Conservation (phyloP, 2,888 invertebrate genomes). For the Calameuta pallipes region DNA sequence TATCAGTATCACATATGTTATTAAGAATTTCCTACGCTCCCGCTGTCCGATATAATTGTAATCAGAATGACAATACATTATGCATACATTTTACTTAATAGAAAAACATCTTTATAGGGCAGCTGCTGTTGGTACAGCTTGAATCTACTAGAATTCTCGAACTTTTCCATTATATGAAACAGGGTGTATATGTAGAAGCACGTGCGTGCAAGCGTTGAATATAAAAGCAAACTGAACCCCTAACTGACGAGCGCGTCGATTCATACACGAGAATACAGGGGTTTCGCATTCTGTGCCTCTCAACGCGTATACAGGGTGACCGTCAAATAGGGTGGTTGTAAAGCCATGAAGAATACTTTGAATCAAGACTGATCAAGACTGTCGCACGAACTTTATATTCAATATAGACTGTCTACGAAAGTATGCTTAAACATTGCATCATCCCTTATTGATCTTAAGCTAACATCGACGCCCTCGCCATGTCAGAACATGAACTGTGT, state of each 20-base stretch:
- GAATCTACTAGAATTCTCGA: background rate
- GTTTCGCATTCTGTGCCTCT: background rate
- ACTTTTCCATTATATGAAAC: background rate
- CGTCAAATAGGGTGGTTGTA: background rate
- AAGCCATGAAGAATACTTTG: background rate
- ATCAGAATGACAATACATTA: background rate
- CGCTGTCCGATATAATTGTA: background rate
- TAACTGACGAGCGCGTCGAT: background rate
- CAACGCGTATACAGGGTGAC: background rate
- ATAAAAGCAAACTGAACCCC: background rate
- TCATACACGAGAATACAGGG: background rate
- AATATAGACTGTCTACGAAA: conserved; percentile 23
- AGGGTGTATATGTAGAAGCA: background rate
- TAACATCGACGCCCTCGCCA: conserved; percentile 14
- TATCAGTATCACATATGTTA: background rate
- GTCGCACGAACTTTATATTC: background rate
- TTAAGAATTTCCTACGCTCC: background rate
- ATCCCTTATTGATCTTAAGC: conserved; percentile 40
- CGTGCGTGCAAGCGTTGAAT: background rate
- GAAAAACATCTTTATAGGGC: background rate
- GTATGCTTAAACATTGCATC: conserved; percentile 36
- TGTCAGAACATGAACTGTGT: conserved; percentile 19
- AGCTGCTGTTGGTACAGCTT: background rate
- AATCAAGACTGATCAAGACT: background rate
- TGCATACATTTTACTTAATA: background rate